Evolutionary conservation across 2,888 invertebrate genomes (phyloP), one percentile per base, ranked within the genome.

Genomic region (Acheta domesticus): DNA sequence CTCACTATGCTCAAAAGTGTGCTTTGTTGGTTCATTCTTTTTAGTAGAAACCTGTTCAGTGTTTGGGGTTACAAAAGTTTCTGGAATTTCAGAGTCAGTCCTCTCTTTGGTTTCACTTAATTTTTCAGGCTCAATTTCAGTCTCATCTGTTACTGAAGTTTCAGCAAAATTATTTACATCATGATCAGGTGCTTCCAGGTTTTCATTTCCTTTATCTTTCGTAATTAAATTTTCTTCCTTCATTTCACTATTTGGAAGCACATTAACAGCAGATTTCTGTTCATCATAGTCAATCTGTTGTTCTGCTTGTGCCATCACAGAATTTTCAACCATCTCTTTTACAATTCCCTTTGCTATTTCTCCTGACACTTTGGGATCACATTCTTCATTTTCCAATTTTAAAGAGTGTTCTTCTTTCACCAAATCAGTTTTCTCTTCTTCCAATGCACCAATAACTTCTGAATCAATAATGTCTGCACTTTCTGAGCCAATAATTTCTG

Each of bases 1-100:
- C 49, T 79, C 79, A 14, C 48, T 77, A 48, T 79, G 79, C 4
- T 79, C 77, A 19, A 50, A 50, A 20, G 19, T 49, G n/a, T 36
- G 20, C n/a, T 76, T 49, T 11, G 76, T 36, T 36, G 36, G 8
- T 36, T 36, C 36, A 36, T 36, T 36, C 36, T 8, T 36, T 36
- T 36, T 36, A 36, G 36, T 36, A 36, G 36, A 36, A 36, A 36
- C 8, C 36, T 36, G 36, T 36, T 36, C 36, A 8, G 8, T 8
- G 36, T 5, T 36, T 36, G 36, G 5, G 8, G 36, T 36, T 36
- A 36, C 36, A 4, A 36, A 36, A 36, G 36, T 36, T 36, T 23
- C 23, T 1, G 23, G 16, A 49, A 16, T 49, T 48, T 77, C 49
- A n/a, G 14, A 12, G 1, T 23, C 23, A 49, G 23, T 12, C 11